Percentiles rank a stretch among this genome's conserved stretches.
phyloP scores from a whole-genome alignment of 2,888 invertebrate species.

The Rhogogaster chlorosoma region DNA sequence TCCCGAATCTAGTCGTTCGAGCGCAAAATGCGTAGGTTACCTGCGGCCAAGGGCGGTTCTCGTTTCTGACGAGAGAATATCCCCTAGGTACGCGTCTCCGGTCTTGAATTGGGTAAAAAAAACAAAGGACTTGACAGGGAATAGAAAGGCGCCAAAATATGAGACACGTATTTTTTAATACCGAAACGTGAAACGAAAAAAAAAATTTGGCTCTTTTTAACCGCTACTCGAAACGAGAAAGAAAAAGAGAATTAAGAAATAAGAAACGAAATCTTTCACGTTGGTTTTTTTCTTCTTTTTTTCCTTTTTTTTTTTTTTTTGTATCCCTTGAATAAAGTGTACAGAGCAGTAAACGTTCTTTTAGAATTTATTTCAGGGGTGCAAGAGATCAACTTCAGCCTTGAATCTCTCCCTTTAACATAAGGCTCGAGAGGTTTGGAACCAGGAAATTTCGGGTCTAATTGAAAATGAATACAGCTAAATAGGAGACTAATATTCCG shows the following conservation, averaged over 20 bases:
- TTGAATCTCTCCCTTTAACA: background rate
- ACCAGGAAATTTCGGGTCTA: background rate
- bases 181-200: background rate
- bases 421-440: background rate
- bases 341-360: background rate
- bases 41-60: slow-evolving; percentile 10
- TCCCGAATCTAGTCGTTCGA: background rate
- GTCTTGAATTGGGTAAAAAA: slow-evolving; percentile 4
- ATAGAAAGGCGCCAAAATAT: background rate
- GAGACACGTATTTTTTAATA: slow-evolving; percentile 11
- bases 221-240: background rate
- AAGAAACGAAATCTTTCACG: background rate
- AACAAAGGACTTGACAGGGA: background rate
- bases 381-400: background rate
- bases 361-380: background rate
- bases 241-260: background rate
- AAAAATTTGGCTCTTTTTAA: background rate
- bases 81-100: background rate
- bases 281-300: background rate
- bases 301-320: background rate
- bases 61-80: slow-evolving; percentile 10
- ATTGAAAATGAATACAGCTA: background rate
- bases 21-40: slow-evolving; percentile 10
- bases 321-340: background rate
- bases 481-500: background rate